phyloP scores from a whole-genome alignment of 1,140 invertebrate genomes.

The Mylabris phalerata region DNA sequence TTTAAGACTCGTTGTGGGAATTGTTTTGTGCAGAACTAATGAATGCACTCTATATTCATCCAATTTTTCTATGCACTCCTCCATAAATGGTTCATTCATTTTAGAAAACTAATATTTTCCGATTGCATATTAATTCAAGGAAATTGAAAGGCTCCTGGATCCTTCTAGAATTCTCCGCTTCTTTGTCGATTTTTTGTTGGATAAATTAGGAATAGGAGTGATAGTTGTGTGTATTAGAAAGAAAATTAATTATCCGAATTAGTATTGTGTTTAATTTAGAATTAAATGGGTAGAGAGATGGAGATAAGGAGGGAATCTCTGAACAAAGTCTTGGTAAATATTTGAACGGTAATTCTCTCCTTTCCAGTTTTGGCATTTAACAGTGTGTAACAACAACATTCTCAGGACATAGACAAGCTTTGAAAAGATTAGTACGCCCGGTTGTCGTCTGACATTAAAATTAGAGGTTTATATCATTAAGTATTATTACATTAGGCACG shows the following conservation, averaged over 20 bases:
- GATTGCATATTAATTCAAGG: too few relatives aligned
- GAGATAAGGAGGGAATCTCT: constrained; percentile 3
- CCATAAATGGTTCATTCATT: too few relatives aligned
- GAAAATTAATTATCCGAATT: constrained; percentile 12
- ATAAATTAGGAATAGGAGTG: too few relatives aligned
- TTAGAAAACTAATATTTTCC: too few relatives aligned
- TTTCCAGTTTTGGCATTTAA: constrained; percentile 7
- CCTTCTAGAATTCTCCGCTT: too few relatives aligned
- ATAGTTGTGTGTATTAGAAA: neutral
- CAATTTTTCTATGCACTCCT: too few relatives aligned
- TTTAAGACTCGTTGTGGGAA: too few relatives aligned
- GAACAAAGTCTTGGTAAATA: constrained; percentile 12
- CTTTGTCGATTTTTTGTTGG: too few relatives aligned
- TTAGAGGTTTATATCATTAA: constrained; percentile 16
- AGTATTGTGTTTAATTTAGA: constrained; percentile 9
- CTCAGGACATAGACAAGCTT: constrained; percentile 9
- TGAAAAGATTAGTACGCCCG: constrained; percentile 13
- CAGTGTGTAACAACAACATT: constrained; percentile 1
- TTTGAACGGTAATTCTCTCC: constrained; percentile 7
- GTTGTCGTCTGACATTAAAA: constrained; percentile 14
- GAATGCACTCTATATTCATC: too few relatives aligned
- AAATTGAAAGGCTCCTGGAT: too few relatives aligned
- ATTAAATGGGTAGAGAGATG: constrained; percentile 8
- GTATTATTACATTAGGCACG: constrained; percentile 14
- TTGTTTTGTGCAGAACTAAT: too few relatives aligned